phyloP scores from a whole-genome alignment of 2,113 vertebrate species.

The Fregata magnificens region DNA sequence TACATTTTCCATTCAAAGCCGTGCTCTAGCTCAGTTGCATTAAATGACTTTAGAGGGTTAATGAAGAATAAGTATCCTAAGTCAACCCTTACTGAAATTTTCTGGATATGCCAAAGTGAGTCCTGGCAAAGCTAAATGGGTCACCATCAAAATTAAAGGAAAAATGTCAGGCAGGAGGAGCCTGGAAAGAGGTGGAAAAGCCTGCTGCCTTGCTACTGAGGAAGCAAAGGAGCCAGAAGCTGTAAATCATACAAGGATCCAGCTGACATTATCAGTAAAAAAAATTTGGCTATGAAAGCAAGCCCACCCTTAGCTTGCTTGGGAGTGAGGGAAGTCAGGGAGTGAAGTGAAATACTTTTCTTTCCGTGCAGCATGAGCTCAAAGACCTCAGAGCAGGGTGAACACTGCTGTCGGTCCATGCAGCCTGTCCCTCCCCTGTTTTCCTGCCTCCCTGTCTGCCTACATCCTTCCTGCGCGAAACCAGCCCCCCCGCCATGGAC shows the following conservation, averaged over 20 bases:
- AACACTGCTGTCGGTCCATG: neutral
- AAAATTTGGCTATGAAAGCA: neutral
- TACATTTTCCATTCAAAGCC: neutral
- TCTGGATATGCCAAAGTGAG: neutral
- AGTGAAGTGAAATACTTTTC: neutral
- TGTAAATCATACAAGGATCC: neutral
- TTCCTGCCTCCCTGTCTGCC: neutral
- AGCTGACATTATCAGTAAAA: neutral
- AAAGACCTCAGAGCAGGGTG: neutral
- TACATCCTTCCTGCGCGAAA: neutral
- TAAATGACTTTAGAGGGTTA: neutral
- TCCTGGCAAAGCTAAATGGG: constrained; percentile 29
- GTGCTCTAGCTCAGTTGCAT: neutral
- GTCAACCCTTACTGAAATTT: neutral
- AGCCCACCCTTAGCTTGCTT: neutral
- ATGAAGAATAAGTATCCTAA: neutral
- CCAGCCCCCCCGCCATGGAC: neutral
- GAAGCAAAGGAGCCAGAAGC: neutral
- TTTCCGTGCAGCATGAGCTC: neutral
- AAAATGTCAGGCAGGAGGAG: neutral
- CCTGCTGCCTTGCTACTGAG: neutral
- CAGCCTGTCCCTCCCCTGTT: neutral
- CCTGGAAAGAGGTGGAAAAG: neutral
- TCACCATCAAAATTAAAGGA: neutral
- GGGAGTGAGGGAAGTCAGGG: neutral